Base-by-base conservation (phyloP, 2,113 vertebrate genomes). In the Parus major region DNA sequence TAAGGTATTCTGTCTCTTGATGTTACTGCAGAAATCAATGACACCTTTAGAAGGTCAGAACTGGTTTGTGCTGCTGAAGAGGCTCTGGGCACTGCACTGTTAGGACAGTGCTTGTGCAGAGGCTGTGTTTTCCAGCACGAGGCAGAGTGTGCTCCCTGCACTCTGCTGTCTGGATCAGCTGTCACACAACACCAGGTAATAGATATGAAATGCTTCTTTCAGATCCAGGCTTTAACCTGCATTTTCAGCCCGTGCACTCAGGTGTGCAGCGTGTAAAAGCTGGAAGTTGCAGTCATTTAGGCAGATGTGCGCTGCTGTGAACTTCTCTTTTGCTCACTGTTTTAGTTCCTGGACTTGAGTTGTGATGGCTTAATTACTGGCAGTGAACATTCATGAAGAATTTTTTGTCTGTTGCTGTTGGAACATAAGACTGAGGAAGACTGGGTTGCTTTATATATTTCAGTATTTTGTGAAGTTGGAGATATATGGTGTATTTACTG, bases 121-220 rank as follows among this genome's bases (percentile, higher is more conserved):
- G 56, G 39, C 39, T 39, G 39, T 39, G 36, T 39, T 39, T 39
- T 12, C 39, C 39, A 39, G 39, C 39, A 39, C 39, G 39, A 39
- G 39, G 39, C 39, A 39, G 39, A 39, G 39, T 39, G 39, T 39
- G 39, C 39, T 39, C 39, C 39, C 39, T 39, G 39, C 39, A 39
- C 66, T 50, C 31, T 61, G 14, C 31, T 61, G 14, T 18, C 42
- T 60, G 44, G 13, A 15, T 79, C 75, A 33, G 25, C 39, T 35
- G 90, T 35, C 29, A 27, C 1, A 2, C 24, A 65, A 4, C 17
- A 2, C 29, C n/a, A 0, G 15, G 11, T 23, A 33, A 12, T 36
- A 20, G 3, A 13, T 16, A 21, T 36, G 39, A 75, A 63, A 31
- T 29, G 0, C 0, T 16, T 44, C 41, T 59, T 87, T 68, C 53